Conservation (phyloP, 2,888 invertebrate genomes). For the Chloroclystis v-ata region DNA sequence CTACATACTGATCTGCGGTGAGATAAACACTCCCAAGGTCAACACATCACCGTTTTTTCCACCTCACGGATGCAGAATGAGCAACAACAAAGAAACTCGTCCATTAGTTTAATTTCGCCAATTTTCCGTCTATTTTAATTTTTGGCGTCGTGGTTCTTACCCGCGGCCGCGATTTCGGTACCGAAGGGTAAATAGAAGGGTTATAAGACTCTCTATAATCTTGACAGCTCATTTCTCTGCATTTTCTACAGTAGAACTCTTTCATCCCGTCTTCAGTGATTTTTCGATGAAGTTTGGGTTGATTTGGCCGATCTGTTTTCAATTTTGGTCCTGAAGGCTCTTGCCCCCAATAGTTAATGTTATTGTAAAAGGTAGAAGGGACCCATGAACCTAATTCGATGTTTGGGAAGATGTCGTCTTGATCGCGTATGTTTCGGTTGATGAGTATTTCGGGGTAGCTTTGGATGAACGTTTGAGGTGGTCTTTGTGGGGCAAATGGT, state of each 20-base stretch:
- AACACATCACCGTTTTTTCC: slow-evolving; percentile 54
- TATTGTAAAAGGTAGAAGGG: slow-evolving; percentile 60
- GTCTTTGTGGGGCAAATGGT: slow-evolving; percentile 23
- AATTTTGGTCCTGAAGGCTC: slow-evolving; percentile 41
- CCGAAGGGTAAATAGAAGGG: slow-evolving; percentile 1
- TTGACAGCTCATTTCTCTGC: slow-evolving; percentile 49
- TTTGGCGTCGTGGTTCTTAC: slow-evolving; percentile 55
- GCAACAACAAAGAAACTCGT: slow-evolving; percentile 54
- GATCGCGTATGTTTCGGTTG: slow-evolving; percentile 54
- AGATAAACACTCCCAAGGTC: slow-evolving; percentile 43
- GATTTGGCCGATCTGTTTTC: slow-evolving; percentile 26
- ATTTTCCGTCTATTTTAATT: slow-evolving; percentile 68
- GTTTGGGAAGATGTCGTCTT: slow-evolving; percentile 58
- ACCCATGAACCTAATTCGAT: slow-evolving; percentile 56
- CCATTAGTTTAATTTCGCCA: slow-evolving; percentile 71
- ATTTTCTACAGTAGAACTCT: slow-evolving; percentile 68
- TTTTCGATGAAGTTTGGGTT: slow-evolving; percentile 49
- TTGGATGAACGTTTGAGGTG: slow-evolving; percentile 22
- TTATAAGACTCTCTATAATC: slow-evolving; percentile 29
- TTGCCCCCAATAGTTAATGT: slow-evolving; percentile 58
- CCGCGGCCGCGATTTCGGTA: slow-evolving; percentile 44
- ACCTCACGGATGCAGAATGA: slow-evolving; percentile 47
- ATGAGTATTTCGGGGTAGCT: slow-evolving; percentile 47
- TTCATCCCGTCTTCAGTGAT: slow-evolving; percentile 54
- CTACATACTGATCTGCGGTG: background rate